Evolutionary conservation across 2,113 vertebrate species (phyloP).

Genomic region (Ivindomyrus marchei): DNA sequence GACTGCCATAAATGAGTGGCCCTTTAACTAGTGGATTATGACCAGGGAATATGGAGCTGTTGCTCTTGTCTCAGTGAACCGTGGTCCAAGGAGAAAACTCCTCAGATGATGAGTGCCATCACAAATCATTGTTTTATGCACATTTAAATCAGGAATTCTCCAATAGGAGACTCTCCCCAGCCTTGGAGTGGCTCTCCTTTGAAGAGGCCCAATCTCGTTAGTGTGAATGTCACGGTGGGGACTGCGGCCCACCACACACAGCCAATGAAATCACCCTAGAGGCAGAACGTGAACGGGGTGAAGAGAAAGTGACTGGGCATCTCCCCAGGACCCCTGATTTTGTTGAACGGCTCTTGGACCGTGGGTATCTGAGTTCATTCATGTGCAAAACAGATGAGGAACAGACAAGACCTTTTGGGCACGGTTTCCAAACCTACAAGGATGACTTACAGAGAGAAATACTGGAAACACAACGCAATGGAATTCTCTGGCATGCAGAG

Average conservation of each 20-base stretch:
- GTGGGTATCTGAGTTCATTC: neutral
- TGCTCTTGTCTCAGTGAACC: neutral
- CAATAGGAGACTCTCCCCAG: neutral
- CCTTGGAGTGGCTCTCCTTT: neutral
- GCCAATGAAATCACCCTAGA: conserved; percentile 3
- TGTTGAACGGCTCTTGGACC: neutral
- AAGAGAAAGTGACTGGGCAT: neutral
- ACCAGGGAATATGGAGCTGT: neutral
- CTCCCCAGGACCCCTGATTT: neutral
- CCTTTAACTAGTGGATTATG: neutral
- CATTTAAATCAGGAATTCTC: neutral
- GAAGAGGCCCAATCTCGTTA: conserved; percentile 6
- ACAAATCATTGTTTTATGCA: conserved; percentile 12
- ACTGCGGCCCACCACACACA: neutral
- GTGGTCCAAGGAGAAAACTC: neutral
- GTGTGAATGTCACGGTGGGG: neutral
- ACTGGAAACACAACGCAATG: neutral
- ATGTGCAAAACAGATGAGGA: conserved; percentile 6
- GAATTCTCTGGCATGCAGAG: neutral
- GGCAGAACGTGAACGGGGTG: neutral
- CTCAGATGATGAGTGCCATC: conserved; percentile 7
- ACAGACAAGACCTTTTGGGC: neutral
- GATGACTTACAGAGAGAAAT: neutral
- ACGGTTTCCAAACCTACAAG: neutral
- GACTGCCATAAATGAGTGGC: neutral